phyloP scores from a whole-genome alignment of 30 jellyfish, hydroid and myxozoan species.

The Pseudorhiza aurosa region DNA sequence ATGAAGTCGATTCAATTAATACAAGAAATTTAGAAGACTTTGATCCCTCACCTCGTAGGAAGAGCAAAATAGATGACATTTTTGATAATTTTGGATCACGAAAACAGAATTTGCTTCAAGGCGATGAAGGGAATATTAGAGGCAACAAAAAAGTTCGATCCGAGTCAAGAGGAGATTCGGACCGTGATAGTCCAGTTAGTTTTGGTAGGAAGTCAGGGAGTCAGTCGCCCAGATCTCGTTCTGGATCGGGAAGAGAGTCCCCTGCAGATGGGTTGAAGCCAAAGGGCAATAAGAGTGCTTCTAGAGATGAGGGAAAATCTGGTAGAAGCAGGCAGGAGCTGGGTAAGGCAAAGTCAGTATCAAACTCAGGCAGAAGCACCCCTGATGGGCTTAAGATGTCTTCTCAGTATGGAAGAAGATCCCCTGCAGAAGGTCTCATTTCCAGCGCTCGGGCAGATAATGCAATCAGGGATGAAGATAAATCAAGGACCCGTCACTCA shows the following conservation, averaged over 20 bases:
- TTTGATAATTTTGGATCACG: constrained; percentile 15
- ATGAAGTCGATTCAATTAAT: not conserved
- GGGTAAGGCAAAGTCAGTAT: not conserved
- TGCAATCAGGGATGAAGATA: not conserved
- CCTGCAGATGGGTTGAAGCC: not conserved
- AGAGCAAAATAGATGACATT: constrained; percentile 28
- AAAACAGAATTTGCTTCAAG: not conserved
- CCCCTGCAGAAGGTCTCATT: constrained; percentile 40
- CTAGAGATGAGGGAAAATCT: not conserved
- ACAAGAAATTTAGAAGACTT: not conserved
- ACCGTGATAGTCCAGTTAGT: constrained; percentile 1
- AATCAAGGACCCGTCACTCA: not conserved
- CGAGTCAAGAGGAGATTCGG: not conserved
- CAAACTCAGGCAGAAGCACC: not conserved
- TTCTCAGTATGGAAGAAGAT: constrained; percentile 14
- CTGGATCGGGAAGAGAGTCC: constrained; percentile 30
- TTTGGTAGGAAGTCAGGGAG: not conserved
- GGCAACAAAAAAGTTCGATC: not conserved
- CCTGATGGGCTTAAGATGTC: not conserved
- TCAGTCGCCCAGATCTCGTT: constrained; percentile 19
- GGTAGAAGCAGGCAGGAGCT: not conserved
- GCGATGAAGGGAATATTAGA: not conserved
- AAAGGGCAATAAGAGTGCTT: not conserved
- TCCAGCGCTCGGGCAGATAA: not conserved
- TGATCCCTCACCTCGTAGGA: constrained; percentile 24